phyloP scores from a whole-genome alignment of 1,140 invertebrate genomes.

The Mizuhopecten yessoensis region DNA sequence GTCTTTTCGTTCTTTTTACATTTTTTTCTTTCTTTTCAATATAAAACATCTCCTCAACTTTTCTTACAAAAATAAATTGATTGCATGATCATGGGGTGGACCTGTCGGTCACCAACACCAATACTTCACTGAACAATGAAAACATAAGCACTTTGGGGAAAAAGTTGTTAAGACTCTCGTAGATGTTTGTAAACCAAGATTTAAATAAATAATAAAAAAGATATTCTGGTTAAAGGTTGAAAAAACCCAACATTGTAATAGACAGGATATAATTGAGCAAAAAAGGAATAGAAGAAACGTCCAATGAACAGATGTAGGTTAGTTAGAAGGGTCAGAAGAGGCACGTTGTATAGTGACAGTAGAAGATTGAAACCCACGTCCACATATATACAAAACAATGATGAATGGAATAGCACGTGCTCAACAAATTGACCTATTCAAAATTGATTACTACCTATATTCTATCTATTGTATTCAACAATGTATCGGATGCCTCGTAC shows the following conservation, averaged over 20 bases:
- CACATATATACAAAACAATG: not conserved
- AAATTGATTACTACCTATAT: not conserved
- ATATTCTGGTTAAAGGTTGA: not conserved
- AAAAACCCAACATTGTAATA: not conserved
- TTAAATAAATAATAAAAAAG: not conserved
- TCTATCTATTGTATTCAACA: not conserved
- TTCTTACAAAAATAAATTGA: conserved; percentile 40
- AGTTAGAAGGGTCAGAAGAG: not conserved
- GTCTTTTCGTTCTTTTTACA: conserved; percentile 35
- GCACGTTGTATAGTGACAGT: not conserved
- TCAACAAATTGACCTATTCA: not conserved
- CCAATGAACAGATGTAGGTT: not conserved
- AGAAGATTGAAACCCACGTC: not conserved
- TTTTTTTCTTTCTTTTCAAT: conserved; percentile 40
- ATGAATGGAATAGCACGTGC: not conserved
- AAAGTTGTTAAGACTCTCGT: not conserved
- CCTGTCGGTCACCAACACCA: not conserved
- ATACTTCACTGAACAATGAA: not conserved
- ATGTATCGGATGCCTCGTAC: not conserved
- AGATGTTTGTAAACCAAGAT: not conserved
- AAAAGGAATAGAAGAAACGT: not conserved
- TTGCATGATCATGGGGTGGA: not conserved
- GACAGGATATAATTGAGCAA: conserved; percentile 8
- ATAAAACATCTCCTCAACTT: not conserved
- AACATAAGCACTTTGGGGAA: conserved; percentile 14